Conservation (phyloP, 2,113 vertebrate genomes). For the Chaetops frenatus region DNA sequence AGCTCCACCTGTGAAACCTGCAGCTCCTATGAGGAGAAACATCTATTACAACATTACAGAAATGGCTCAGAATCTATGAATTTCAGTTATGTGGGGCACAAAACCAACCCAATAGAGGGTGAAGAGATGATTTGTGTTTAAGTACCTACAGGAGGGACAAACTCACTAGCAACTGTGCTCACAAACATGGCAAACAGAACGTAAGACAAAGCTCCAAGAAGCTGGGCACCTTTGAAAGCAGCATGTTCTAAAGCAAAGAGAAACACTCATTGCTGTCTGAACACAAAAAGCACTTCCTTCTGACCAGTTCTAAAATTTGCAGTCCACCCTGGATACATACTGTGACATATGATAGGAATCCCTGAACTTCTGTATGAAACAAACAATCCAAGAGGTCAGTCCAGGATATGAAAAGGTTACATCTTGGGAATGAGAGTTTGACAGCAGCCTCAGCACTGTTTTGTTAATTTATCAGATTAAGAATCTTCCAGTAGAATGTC, state of each 20-base stretch:
- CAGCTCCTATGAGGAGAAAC: neutral
- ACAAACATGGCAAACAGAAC: neutral
- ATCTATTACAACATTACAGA: neutral
- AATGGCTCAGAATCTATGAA: neutral
- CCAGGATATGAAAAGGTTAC: neutral
- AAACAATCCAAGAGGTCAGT: neutral
- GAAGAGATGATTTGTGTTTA: neutral
- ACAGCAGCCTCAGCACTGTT: neutral
- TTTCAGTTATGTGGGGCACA: neutral
- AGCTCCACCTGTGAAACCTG: accelerated
- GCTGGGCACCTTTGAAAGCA: neutral
- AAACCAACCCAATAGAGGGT: neutral
- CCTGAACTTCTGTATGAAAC: neutral
- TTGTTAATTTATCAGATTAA: neutral
- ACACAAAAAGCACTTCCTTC: neutral
- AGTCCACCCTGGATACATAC: neutral
- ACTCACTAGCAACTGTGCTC: neutral
- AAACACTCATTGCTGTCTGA: neutral
- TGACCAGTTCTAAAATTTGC: neutral
- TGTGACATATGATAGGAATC: neutral
- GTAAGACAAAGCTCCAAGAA: neutral
- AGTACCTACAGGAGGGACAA: neutral
- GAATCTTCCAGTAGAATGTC: neutral
- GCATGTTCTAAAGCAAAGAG: neutral
- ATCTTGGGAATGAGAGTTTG: accelerated